Evolutionary conservation across 2,113 vertebrate genomes (phyloP).

Genomic region (human): DNA sequence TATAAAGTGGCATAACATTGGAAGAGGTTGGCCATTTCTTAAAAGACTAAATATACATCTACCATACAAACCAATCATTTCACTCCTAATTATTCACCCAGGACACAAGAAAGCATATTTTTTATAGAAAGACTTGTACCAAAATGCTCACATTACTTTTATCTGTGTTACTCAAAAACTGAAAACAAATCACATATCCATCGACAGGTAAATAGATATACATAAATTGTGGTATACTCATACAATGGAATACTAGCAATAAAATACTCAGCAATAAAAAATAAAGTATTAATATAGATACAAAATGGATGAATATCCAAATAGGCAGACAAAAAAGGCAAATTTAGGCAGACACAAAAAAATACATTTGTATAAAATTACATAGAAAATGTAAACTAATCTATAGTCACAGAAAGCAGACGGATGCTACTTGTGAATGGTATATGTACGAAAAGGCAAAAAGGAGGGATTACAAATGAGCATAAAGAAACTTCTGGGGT

Average conservation of each 20-base stretch:
- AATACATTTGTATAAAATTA: neutral
- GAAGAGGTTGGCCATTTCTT: neutral
- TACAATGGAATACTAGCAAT: neutral
- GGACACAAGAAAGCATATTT: neutral
- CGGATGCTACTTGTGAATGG: neutral
- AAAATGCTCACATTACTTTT: neutral
- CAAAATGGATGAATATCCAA: neutral
- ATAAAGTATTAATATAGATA: neutral
- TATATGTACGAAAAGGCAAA: neutral
- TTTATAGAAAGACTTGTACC: neutral
- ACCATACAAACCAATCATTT: neutral
- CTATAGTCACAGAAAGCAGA: neutral
- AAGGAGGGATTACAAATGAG: neutral
- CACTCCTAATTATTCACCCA: neutral
- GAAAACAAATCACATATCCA: neutral
- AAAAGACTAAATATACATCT: neutral
- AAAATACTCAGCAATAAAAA: neutral
- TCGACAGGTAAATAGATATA: neutral
- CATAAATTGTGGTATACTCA: neutral
- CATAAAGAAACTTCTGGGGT: neutral
- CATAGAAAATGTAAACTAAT: neutral
- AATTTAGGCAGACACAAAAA: neutral
- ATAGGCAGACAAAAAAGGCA: neutral
- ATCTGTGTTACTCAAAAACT: neutral
- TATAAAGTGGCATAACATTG: neutral